These are phyloP conservation scores for Leucophenga maculata DNA, from an alignment of 2,888 invertebrate species.

Conservation along the genomic window DNA sequence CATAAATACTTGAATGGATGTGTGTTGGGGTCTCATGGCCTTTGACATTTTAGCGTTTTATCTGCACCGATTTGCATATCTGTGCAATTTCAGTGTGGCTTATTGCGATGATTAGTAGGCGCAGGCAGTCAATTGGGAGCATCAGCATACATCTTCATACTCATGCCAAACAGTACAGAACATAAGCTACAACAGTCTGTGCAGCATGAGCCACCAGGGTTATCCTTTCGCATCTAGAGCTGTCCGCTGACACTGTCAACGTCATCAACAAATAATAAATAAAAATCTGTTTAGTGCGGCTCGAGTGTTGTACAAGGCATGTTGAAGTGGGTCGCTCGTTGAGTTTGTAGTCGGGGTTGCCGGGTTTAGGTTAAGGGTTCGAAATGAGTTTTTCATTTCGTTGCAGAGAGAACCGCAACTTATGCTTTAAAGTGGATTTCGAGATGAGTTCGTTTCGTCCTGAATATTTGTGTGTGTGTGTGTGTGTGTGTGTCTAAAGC, in stretches of 20 bases:
- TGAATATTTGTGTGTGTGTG: background rate
- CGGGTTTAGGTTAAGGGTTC: conserved; percentile 18
- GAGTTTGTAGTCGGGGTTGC: background rate
- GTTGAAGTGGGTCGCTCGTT: background rate
- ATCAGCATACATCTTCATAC: background rate
- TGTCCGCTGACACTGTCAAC: background rate
- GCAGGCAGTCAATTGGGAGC: background rate
- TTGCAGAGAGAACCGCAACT: conserved; percentile 60
- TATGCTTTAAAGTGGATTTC: conserved; percentile 64
- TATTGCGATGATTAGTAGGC: conserved; percentile 5
- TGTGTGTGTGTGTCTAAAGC: background rate
- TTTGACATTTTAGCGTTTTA: background rate
- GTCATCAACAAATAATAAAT: conserved; percentile 39
- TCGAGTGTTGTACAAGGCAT: conserved; percentile 6
- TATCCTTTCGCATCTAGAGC: too few relatives aligned
- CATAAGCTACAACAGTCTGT: background rate
- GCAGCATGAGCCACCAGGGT: background rate
- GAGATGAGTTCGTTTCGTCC: conserved; percentile 41
- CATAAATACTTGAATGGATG: background rate
- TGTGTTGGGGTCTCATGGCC: conserved; percentile 26
- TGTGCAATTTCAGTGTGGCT: conserved; percentile 26
- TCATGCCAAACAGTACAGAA: background rate
- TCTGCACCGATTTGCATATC: conserved; percentile 22
- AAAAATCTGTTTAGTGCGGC: conserved; percentile 31
- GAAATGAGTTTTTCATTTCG: conserved; percentile 57